Conservation (phyloP, 2,113 vertebrate genomes). For the Hylia prasina region DNA sequence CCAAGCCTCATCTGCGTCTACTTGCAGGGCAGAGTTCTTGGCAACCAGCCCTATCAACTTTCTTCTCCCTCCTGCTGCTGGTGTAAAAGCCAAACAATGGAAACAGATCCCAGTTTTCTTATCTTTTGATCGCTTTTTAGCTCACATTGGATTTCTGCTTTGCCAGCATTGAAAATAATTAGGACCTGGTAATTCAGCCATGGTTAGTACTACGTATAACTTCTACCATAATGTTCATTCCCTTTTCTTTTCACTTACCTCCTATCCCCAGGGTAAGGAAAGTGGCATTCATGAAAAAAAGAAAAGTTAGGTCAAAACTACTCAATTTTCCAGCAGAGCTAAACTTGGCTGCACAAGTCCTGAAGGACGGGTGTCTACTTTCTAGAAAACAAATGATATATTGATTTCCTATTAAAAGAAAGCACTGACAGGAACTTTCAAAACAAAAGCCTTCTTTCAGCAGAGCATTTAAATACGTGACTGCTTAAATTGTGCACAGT, state of each 20-base stretch:
- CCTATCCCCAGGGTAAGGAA: neutral
- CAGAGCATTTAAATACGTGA: neutral
- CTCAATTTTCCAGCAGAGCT: slow-evolving; percentile 36
- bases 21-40: neutral
- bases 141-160: neutral
- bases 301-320: slow-evolving; percentile 25
- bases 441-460: slow-evolving; percentile 30
- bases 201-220: neutral
- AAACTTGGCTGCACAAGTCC: slow-evolving; percentile 24
- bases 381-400: slow-evolving; percentile 54
- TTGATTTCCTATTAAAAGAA: slow-evolving; percentile 49
- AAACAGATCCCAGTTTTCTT: neutral
- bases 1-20: neutral
- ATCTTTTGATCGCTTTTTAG: neutral
- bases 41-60: neutral
- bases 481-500: neutral
- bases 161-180: neutral
- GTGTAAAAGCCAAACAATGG: neutral
- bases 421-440: neutral
- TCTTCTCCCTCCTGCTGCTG: neutral
- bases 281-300: neutral
- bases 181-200: neutral
- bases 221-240: neutral
- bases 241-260: neutral
- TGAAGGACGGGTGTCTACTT: slow-evolving; percentile 39